phyloP scores from a whole-genome alignment of 2,888 invertebrate species.

The Phyto melanocephala region DNA sequence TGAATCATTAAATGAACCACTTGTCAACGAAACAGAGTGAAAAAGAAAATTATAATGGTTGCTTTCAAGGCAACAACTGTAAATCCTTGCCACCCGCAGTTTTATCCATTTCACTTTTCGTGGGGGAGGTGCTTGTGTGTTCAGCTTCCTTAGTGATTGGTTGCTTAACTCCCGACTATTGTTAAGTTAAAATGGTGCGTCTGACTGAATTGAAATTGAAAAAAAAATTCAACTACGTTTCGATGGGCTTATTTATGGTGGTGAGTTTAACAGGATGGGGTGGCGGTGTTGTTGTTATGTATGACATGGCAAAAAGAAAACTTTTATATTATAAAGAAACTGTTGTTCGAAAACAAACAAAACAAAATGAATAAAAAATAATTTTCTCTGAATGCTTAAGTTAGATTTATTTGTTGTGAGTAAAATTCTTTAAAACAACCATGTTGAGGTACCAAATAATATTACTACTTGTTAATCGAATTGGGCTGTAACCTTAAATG shows the following conservation, averaged over 20 bases:
- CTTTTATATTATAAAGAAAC: background rate
- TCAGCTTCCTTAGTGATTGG: conserved; percentile 69
- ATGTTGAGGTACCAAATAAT: background rate
- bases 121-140: conserved; percentile 67
- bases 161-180: conserved; percentile 66
- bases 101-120: conserved; percentile 62
- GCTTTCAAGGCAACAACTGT: conserved; percentile 47
- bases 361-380: background rate
- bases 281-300: too few species aligned
- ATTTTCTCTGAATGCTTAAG: background rate
- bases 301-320: background rate
- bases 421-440: background rate
- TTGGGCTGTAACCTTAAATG: background rate
- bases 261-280: background rate
- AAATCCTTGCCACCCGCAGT: conserved; percentile 58
- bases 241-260: conserved; percentile 1
- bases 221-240: conserved; percentile 33
- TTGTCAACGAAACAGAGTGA: conserved; percentile 62
- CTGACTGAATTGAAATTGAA: conserved; percentile 28
- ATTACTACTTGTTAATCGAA: background rate
- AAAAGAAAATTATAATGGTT: conserved; percentile 60
- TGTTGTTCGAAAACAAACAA: background rate
- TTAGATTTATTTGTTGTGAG: background rate
- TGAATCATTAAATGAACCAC: conserved; percentile 49
- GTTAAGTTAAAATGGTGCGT: conserved; percentile 55